Percentiles rank a stretch among this genome's conserved stretches.
These are phyloP conservation scores for Menura novaehollandiae DNA, from an alignment of 2,113 vertebrate genomes.

Conservation along the genomic window DNA sequence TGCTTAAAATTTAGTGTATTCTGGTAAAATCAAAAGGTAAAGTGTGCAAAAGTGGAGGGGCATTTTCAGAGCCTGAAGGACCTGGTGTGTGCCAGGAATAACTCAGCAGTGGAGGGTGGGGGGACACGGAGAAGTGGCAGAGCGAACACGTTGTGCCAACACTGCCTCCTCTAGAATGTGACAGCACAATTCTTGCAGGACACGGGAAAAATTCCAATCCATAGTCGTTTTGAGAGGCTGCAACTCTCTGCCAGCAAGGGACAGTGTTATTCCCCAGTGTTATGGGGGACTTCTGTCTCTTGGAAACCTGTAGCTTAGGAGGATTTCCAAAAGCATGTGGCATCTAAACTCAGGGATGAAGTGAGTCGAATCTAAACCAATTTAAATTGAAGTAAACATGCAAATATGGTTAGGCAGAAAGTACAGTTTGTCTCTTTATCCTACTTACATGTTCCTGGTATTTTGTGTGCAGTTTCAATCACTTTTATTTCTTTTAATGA, in stretches of 20 bases:
- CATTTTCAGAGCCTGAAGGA: background rate
- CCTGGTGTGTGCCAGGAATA: background rate
- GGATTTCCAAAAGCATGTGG: background rate
- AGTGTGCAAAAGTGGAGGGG: background rate
- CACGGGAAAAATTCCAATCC: background rate
- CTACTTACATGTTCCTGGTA: background rate
- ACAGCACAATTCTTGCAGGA: background rate
- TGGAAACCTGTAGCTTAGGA: background rate
- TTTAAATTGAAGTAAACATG: background rate
- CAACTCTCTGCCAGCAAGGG: background rate
- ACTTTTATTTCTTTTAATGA: background rate
- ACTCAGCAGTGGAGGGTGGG: background rate
- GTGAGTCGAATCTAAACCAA: background rate
- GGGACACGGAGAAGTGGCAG: background rate
- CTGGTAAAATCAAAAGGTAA: background rate
- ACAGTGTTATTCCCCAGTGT: no score
- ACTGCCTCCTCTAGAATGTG: background rate
- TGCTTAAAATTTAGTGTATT: background rate
- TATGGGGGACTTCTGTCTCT: background rate
- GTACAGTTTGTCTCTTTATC: background rate
- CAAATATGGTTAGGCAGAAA: background rate
- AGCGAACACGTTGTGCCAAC: background rate
- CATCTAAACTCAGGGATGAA: background rate
- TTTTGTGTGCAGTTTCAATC: background rate
- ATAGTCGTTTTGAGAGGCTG: background rate